A percentile compares a stretch with the other conserved stretches of the same genome.
Evolutionary conservation across 2,113 vertebrate species (phyloP).

Genomic region (Brachyistius frenatus): DNA sequence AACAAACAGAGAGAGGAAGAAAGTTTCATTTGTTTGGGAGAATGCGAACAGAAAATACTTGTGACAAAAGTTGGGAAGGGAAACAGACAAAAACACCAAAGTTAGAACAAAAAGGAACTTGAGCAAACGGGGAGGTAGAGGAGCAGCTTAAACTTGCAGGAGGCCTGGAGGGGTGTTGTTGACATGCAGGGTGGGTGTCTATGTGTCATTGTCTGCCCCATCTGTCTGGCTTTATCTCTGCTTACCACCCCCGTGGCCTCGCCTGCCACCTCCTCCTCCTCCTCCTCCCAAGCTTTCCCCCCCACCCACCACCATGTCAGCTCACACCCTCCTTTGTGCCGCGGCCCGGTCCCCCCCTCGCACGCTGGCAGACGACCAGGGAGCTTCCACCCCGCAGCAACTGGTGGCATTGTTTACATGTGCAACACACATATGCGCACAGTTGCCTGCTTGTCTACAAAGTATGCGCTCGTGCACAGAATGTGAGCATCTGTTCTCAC

Average conservation of each 20-base stretch:
- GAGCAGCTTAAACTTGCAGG: constrained; percentile 34
- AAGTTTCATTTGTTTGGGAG: constrained; percentile 20
- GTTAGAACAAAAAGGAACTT: constrained; percentile 18
- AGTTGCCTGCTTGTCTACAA: constrained; percentile 36
- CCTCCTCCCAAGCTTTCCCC: constrained; percentile 1
- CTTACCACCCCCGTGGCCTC: constrained; percentile 37
- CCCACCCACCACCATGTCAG: not conserved
- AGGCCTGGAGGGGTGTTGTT: constrained; percentile 59
- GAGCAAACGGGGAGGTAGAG: constrained; percentile 27
- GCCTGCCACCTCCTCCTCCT: not conserved
- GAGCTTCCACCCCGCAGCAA: constrained; percentile 73
- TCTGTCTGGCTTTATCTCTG: constrained; percentile 77
- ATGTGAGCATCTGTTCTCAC: constrained; percentile 59
- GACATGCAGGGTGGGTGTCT: constrained; percentile 71
- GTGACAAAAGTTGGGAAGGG: not conserved
- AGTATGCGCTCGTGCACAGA: constrained; percentile 24
- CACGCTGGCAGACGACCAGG: constrained; percentile 65
- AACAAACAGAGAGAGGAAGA: constrained; percentile 20
- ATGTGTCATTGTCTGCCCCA: constrained; percentile 75
- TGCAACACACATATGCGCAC: constrained; percentile 43
- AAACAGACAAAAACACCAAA: not conserved
- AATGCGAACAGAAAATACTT: not conserved
- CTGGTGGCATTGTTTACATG: constrained; percentile 78
- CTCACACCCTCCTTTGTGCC: constrained; percentile 72
- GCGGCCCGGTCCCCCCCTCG: constrained; percentile 47